phyloP scores from a whole-genome alignment of 2,113 vertebrate species.

The Aegotheles bennettii region DNA sequence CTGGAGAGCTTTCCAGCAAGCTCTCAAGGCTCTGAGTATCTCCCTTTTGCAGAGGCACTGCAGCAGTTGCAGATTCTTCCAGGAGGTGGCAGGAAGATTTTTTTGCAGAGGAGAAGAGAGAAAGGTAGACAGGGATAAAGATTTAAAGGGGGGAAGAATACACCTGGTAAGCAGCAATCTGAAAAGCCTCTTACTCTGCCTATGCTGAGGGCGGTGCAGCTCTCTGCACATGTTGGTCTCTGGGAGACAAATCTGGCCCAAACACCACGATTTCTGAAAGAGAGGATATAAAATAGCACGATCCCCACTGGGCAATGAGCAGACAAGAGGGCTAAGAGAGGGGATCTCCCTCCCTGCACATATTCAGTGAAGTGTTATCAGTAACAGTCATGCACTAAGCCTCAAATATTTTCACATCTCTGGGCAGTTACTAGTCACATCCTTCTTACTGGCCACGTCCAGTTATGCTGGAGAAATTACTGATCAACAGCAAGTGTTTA shows the following conservation, averaged over 20 bases:
- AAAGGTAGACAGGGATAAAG: not conserved
- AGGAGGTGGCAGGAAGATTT: conserved; percentile 53
- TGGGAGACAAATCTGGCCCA: fast-evolving
- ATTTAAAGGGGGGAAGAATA: not conserved
- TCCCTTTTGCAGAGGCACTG: not conserved
- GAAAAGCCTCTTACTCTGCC: not conserved
- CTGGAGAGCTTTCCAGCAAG: not conserved
- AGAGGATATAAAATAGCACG: not conserved
- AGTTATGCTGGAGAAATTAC: not conserved
- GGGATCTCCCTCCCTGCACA: not conserved
- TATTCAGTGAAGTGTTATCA: not conserved
- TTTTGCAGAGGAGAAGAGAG: not conserved
- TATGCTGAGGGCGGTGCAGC: not conserved
- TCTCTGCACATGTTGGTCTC: not conserved
- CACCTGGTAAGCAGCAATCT: not conserved
- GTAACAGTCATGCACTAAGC: not conserved
- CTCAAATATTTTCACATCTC: not conserved
- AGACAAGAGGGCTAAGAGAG: not conserved
- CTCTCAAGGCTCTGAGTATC: not conserved
- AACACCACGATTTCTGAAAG: not conserved
- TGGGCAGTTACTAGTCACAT: not conserved
- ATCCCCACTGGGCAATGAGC: not conserved
- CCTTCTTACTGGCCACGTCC: not conserved
- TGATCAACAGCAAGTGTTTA: not conserved
- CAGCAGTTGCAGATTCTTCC: conserved; percentile 34